phyloP scores from a whole-genome alignment of 2,797 vertebrate genomes.

The Antrozous pallidus region DNA sequence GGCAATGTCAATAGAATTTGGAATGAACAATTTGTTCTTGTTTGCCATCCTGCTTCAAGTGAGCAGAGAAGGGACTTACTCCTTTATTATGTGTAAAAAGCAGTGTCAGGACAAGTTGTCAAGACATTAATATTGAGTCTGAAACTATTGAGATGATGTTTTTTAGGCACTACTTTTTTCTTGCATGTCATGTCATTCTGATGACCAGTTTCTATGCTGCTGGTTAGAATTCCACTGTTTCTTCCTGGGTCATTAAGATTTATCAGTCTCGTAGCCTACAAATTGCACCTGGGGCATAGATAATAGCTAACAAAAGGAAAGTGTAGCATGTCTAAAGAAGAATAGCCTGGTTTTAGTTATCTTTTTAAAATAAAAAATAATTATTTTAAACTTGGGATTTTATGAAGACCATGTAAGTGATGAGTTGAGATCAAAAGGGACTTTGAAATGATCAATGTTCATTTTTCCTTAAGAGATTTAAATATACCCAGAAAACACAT shows the following conservation, averaged over 20 bases:
- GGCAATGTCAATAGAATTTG: neutral
- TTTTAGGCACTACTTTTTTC: neutral
- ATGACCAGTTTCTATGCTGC: neutral
- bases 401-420: neutral
- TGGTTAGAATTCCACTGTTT: constrained; percentile 23
- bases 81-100: neutral
- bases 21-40: neutral
- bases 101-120: neutral
- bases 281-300: neutral
- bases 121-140: neutral
- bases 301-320: neutral
- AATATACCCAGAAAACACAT: neutral
- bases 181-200: neutral
- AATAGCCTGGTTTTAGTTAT: neutral
- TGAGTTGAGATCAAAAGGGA: neutral
- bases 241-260: constrained; percentile 1
- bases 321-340: neutral
- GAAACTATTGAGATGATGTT: neutral
- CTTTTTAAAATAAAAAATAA: neutral
- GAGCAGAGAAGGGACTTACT: neutral
- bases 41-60: neutral
- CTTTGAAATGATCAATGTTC: neutral
- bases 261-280: neutral
- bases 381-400: constrained; percentile 7
- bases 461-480: neutral